A percentile compares a stretch with the other conserved stretches of the same genome.
Conservation (phyloP, 35 echinoderm and acorn worm genomes). For the Lytechinus variegatus region DNA sequence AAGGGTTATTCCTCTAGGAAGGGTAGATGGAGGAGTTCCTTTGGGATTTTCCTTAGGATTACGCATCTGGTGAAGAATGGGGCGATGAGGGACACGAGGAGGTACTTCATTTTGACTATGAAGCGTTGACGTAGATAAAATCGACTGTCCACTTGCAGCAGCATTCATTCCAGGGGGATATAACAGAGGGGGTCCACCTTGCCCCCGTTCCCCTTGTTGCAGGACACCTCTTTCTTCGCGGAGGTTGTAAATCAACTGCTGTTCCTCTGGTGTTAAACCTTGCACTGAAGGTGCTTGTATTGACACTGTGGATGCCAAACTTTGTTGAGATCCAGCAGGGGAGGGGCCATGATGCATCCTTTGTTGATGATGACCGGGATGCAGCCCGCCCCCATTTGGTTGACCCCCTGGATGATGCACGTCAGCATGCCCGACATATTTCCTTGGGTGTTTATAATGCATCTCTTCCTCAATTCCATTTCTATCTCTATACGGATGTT, state of each 20-base stretch:
- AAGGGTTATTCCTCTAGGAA: not conserved
- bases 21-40: not conserved
- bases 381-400: constrained; percentile 19
- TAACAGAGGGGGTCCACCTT: not conserved
- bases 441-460: constrained; percentile 43
- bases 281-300: constrained; percentile 41
- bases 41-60: constrained; percentile 20
- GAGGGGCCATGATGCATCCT: not conserved
- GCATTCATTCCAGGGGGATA: not conserved
- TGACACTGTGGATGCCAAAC: constrained; percentile 31
- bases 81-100: constrained; percentile 25
- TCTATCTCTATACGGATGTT: not conserved
- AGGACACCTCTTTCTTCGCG: not conserved
- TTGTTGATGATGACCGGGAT: not conserved
- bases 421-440: not conserved
- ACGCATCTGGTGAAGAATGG: not conserved
- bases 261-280: constrained; percentile 22
- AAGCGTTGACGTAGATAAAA: not conserved
- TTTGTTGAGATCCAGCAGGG: constrained; percentile 1
- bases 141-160: not conserved
- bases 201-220: not conserved
- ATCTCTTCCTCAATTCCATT: not conserved
- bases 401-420: constrained; percentile 5
- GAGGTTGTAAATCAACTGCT: constrained; percentile 22
- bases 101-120: not conserved